Evolutionary conservation across 2,797 vertebrate species (phyloP).

Genomic region (Pipistrellus nathusii): DNA sequence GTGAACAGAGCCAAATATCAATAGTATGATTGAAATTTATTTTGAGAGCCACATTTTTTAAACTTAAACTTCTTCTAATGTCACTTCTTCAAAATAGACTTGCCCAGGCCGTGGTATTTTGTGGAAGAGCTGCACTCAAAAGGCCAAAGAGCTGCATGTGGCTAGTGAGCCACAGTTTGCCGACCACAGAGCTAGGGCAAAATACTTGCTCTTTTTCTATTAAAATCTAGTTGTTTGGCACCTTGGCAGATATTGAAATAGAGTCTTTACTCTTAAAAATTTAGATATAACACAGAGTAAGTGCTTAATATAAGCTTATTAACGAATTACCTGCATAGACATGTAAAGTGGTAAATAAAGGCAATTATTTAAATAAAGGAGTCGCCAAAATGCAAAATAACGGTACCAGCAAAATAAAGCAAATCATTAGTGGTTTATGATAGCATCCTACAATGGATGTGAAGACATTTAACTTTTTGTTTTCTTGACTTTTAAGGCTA

Average conservation of each 20-base stretch:
- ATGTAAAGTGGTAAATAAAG: constrained; percentile 34
- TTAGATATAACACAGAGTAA: constrained; percentile 57
- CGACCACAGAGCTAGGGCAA: background rate
- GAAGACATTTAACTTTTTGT: constrained; percentile 28
- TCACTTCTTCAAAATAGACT: no score
- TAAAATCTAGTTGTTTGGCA: constrained; percentile 26
- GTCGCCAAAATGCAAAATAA: constrained; percentile 33
- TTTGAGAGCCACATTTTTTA: no score
- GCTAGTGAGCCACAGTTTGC: no score
- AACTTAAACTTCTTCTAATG: no score
- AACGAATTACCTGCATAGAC: constrained; percentile 8
- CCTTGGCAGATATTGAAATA: constrained; percentile 43
- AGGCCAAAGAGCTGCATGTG: no score
- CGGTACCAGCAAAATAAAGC: background rate
- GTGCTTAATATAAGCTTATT: background rate
- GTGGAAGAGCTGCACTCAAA: no score
- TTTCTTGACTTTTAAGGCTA: constrained; percentile 43
- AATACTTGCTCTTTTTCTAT: background rate
- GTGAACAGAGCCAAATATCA: no score
- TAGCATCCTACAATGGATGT: background rate
- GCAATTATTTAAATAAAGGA: constrained; percentile 50
- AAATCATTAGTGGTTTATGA: background rate
- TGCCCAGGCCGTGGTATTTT: no score
- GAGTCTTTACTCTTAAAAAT: background rate
- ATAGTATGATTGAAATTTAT: no score